A percentile compares a stretch with the other conserved stretches of the same genome.
These are phyloP conservation scores for Tenodera sinensis DNA, from an alignment of 2,888 invertebrate species.

Conservation along the genomic window DNA sequence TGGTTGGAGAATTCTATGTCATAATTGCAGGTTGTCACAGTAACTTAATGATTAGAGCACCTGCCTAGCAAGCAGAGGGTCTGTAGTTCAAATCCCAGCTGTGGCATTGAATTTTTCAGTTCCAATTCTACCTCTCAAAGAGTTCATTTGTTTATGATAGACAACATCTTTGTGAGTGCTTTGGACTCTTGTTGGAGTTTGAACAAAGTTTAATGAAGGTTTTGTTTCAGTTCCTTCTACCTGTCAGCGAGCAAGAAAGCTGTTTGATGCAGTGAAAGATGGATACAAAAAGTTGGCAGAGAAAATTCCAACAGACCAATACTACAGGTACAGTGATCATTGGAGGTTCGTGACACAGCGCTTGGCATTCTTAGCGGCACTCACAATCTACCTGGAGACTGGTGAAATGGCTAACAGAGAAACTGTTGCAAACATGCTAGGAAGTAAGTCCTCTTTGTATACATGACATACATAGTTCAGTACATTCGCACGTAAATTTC, in stretches of 20 bases:
- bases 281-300: constrained; percentile 62
- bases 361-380: constrained; percentile 70
- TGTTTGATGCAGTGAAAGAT: constrained; percentile 61
- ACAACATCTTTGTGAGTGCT: no score
- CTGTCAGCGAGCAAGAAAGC: constrained; percentile 59
- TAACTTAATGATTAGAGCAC: no score
- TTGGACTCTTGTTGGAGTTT: no score
- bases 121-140: no score
- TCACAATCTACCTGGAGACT: constrained; percentile 76
- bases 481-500: no score
- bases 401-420: constrained; percentile 71
- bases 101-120: no score
- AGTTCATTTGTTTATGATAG: no score
- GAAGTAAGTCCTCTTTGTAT: constrained; percentile 54
- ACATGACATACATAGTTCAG: neutral
- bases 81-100: no score
- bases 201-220: neutral
- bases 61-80: no score
- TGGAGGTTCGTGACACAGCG: constrained; percentile 82
- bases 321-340: constrained; percentile 83
- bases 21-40: no score
- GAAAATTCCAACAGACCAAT: constrained; percentile 71
- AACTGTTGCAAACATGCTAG: constrained; percentile 72
- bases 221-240: constrained; percentile 54
- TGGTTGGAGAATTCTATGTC: no score